These are phyloP conservation scores for Bergia sp. DNA, from an alignment of 92 coral and sea anemone genomes.

Conservation along the genomic window DNA sequence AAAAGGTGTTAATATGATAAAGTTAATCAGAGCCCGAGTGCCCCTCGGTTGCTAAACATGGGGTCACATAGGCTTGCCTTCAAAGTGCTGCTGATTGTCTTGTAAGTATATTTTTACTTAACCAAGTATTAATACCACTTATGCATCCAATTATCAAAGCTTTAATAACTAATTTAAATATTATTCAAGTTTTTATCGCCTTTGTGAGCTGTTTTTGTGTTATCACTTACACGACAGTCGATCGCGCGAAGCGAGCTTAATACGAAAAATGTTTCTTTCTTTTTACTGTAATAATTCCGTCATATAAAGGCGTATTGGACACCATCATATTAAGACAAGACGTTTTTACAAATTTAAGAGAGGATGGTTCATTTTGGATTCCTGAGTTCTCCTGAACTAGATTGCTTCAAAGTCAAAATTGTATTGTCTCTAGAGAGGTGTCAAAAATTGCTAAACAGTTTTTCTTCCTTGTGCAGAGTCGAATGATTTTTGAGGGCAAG, in stretches of 20 bases:
- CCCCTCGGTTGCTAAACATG: constrained; percentile 48
- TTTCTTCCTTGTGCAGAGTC: neutral
- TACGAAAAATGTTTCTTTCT: neutral
- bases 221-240: neutral
- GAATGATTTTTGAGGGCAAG: neutral
- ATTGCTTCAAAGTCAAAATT: neutral
- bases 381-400: neutral
- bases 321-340: too few species aligned
- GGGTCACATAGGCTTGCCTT: constrained; percentile 39
- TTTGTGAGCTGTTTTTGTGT: neutral
- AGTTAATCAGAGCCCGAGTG: constrained; percentile 38
- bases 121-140: neutral
- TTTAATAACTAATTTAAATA: neutral
- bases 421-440: neutral
- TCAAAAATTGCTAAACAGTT: neutral
- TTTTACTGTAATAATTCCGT: neutral
- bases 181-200: neutral
- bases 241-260: constrained; percentile 1
- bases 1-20: constrained; percentile 34
- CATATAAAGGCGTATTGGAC: too few species aligned
- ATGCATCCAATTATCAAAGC: neutral
- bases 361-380: neutral
- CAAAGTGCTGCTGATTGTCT: constrained; percentile 21
- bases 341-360: neutral
- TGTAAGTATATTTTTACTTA: constrained; percentile 27